Percentiles rank a stretch among this genome's conserved stretches.
These are phyloP conservation scores for Lithophane socia DNA, from an alignment of 2,888 invertebrate genomes.

Conservation along the genomic window DNA sequence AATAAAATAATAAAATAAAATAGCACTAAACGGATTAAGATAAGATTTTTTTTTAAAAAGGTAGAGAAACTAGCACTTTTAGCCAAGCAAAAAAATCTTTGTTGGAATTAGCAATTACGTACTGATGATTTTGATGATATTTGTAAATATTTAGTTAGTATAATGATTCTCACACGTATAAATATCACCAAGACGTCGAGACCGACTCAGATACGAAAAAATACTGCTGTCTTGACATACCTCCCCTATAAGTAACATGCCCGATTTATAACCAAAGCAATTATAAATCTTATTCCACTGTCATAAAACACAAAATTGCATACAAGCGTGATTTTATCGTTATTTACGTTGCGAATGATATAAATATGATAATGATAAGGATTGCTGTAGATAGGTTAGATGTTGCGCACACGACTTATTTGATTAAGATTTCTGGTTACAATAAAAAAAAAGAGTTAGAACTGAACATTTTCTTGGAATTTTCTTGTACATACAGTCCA, in stretches of 20 bases:
- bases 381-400: conserved; percentile 62
- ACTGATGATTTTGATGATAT: background rate
- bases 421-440: conserved; percentile 17
- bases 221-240: conserved; percentile 60
- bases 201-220: conserved; percentile 64
- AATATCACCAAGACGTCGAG: conserved; percentile 64
- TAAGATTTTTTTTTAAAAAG: background rate
- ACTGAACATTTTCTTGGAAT: background rate
- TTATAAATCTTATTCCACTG: conserved; percentile 49
- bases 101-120: background rate
- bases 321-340: conserved; percentile 73
- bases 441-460: background rate
- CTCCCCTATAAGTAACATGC: conserved; percentile 21
- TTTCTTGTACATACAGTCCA: background rate
- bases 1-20: background rate
- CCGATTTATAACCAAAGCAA: conserved; percentile 5
- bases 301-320: conserved; percentile 68
- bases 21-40: background rate
- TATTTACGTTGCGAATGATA: conserved; percentile 84
- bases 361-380: conserved; percentile 83
- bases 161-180: conserved; percentile 4
- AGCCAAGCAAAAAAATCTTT: background rate
- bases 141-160: background rate
- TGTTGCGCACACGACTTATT: conserved; percentile 32
- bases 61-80: background rate